Evolutionary conservation across 2,888 invertebrate species (phyloP).

Genomic region (Eucriotettix oculatus): DNA sequence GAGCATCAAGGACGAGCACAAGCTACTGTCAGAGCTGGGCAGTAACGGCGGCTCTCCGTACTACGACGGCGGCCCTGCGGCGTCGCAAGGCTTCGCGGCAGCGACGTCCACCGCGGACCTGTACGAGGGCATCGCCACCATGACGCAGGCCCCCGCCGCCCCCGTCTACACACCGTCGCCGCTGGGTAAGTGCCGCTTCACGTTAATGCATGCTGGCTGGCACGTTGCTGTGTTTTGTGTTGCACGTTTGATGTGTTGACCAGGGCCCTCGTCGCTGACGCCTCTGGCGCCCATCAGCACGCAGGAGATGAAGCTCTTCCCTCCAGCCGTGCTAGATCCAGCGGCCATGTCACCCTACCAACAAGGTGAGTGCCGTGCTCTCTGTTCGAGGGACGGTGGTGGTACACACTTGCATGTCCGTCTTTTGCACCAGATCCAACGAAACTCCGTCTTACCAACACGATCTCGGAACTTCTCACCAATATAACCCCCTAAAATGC

Average conservation of each 20-base stretch:
- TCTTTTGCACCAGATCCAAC: too few relatives aligned
- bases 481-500: too few relatives aligned
- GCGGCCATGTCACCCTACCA: slow-evolving; percentile 46
- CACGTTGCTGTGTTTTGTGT: not conserved
- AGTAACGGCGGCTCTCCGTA: slow-evolving; percentile 30
- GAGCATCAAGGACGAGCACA: slow-evolving; percentile 84
- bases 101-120: slow-evolving; percentile 27
- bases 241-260: slow-evolving; percentile 1
- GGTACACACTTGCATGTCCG: too few relatives aligned
- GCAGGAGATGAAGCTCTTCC: slow-evolving; percentile 57
- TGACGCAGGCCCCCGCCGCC: slow-evolving; percentile 47
- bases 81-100: slow-evolving; percentile 51
- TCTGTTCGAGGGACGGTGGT: too few relatives aligned
- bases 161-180: slow-evolving; percentile 50
- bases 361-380: slow-evolving; percentile 37
- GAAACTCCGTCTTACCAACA: too few relatives aligned
- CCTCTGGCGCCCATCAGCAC: slow-evolving; percentile 56
- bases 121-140: slow-evolving; percentile 53
- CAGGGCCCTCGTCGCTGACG: slow-evolving; percentile 45
- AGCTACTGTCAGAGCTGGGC: slow-evolving; percentile 66
- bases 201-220: not conserved
- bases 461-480: too few relatives aligned
- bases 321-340: slow-evolving; percentile 40
- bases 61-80: slow-evolving; percentile 29
- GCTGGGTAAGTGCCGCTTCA: not conserved